Base-by-base conservation (phyloP, 2,113 vertebrate genomes). In the Limnothrissa miodon region DNA sequence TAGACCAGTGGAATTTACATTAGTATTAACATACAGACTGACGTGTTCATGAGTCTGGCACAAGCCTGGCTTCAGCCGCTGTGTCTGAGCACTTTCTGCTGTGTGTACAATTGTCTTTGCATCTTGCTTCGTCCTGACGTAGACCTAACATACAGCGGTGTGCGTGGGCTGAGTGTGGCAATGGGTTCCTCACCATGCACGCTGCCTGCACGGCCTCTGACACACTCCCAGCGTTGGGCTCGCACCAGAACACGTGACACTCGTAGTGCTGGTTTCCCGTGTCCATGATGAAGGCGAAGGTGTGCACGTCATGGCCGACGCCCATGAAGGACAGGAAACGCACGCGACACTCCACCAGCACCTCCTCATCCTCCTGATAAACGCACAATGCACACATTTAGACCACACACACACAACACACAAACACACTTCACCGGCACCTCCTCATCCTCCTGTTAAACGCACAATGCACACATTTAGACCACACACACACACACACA, bases 311-410 rank as follows among this genome's bases (percentile, higher is more conserved):
- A 80, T 90, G 96, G 11, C 98, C 98, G 0, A 99, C 97, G 0
- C 98, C 98, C 97, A 99, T 99, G 92, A 99, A 99, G 17, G 98
- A 99, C 90, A 99, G 93, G 93, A 99, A 99, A 0, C 98, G 96
- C 45, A 99, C 98, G 0, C 98, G 97, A 80, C 98, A 99, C 91
- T 99, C 98, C 93, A 99, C 95, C 79, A 99, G 78, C 86, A 98
- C 89, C 2, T 99, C 98, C 89, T 96, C 96, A 94, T 98, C 97
- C 44, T 94, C 93, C 95, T 98, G 85, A 1, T 4, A 6, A 4
- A 39, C 19, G 10, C 46, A 59, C 79, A 83, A 21, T 44, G 21
- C 17, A 80, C 29, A 53, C 15, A 2, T 53, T 4, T 53, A 17
- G 17, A 19, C 3, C 15, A 51, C 15, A 51, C 48, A 51, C 48